Conservation (phyloP, 2,888 invertebrate species). For the Baronia brevicornis region DNA sequence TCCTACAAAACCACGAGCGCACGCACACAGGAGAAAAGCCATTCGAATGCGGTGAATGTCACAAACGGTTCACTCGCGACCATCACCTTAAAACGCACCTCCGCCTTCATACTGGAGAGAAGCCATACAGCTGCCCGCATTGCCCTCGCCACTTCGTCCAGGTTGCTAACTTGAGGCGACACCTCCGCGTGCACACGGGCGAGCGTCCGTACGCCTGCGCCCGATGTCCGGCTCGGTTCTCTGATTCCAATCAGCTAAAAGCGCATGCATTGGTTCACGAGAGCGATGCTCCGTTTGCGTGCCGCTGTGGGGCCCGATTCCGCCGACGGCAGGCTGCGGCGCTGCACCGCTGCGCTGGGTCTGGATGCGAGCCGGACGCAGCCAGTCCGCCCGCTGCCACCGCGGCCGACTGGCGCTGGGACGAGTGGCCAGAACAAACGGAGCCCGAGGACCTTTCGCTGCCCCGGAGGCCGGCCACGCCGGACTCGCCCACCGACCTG, state of each 20-base stretch:
- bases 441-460: constrained; percentile 94
- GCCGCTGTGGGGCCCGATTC: constrained; percentile 87
- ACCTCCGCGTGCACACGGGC: constrained; percentile 92
- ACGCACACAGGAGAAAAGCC: constrained; percentile 97
- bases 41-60: constrained; percentile 93
- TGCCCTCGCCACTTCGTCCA: constrained; percentile 95
- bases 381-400: constrained; percentile 66
- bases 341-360: constrained; percentile 84
- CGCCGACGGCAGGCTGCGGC: constrained; percentile 91
- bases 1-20: constrained; percentile 94
- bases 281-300: constrained; percentile 92
- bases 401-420: constrained; percentile 64
- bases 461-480: constrained; percentile 68
- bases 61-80: constrained; percentile 93
- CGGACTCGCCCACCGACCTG: constrained; percentile 68
- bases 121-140: constrained; percentile 93
- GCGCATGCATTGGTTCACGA: constrained; percentile 92
- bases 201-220: constrained; percentile 93
- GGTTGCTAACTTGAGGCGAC: constrained; percentile 92
- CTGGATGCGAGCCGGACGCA: constrained; percentile 51
- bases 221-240: constrained; percentile 89
- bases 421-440: constrained; percentile 86
- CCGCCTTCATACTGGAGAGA: constrained; percentile 93
- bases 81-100: constrained; percentile 96
- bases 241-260: constrained; percentile 94